Evolutionary conservation across 2,113 vertebrate species (phyloP), one percentile per base, ranked within the genome.

Genomic region (Ochotona princeps): DNA sequence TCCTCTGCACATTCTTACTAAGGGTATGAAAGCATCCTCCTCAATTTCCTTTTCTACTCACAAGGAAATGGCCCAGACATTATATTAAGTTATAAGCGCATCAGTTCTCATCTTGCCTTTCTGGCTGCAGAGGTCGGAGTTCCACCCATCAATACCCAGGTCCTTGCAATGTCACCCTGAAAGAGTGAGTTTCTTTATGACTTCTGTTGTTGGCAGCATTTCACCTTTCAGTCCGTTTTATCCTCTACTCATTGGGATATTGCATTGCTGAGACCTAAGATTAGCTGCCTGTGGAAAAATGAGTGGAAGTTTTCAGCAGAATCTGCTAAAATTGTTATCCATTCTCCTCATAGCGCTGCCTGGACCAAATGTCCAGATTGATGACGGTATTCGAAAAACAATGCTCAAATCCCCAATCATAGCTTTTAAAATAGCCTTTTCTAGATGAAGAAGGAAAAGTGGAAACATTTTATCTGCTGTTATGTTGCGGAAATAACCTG

Each of bases 301-400:
- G 25, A 92, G 95, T 96, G 81, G 95, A 94, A 0, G 83, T 94
- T 83, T 92, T 51, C 79, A 97, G 86, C 83, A 94, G 67, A 63
- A 32, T 92, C 93, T 87, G 93, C 72, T 49, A 81, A 85, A 97
- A 86, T 92, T 93, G 92, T 96, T 97, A 83, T 61, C 93, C 92
- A 60, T 69, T 95, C 95, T 94, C 75, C 54, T 91, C 87, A 28
- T 38, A 32, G 73, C 61, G 38, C 30, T n/a, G 87, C 91, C 93
- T 92, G 92, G 89, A 95, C 94, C 61, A 91, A 95, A 95, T 92
- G 93, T 93, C 87, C 38, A 7, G 32, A 83, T 91, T 96, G 80
- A 75, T 96, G 96, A 96, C 87, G 87, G 80, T 32, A 54, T 95
- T 93, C 61, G 32, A 83, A 96, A 90, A 91, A 51, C 35, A 1